Base-by-base conservation (phyloP, 2,888 invertebrate genomes). In the Seladonia tumulorum region DNA sequence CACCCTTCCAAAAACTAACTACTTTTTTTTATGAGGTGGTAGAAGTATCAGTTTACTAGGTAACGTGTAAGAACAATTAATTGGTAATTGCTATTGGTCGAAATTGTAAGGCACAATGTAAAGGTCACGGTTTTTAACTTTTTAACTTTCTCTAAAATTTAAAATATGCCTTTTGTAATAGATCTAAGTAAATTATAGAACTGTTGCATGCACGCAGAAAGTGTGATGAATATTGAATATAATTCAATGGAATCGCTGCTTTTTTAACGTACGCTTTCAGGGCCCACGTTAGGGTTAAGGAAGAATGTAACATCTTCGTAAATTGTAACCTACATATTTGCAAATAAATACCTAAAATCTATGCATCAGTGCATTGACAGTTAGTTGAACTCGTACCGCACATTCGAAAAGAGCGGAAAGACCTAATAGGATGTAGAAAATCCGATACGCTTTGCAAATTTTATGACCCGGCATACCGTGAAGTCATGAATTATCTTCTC, bases 381-480 rank as follows among this genome's bases (percentile, higher is more conserved):
- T 80, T 73, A 47, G 42, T 29, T 53, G 60, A 75, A 39, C 49
- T 47, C 63, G n/a, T 49, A 39, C 71, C n/a, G n/a, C 45, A 16
- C n/a, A 68, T 74, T 74, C 68, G 35, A 25, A 68, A 75, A 47
- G 74, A 81, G 35, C 75, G 80, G 80, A 76, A 80, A 66, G 47
- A 73, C 42, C 73, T 57, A 73, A 57, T 75, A 39, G 68, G 75
- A 75, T 75, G 80, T 74, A 75, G 75, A 68, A 68, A 80, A 75
- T 57, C 57, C 45, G 80, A 76, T 49, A 70, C 57, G 80, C 68
- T 39, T 75, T 75, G 49, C n/a, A 68, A 81, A 57, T 68, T 74
- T 80, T 80, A 80, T 53, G 80, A 66, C 49, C 47, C n/a, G 22
- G 60, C 29, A 12, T 45, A 60, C 22, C 47, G n/a, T 57, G 53